Conservation (phyloP, 2,113 vertebrate genomes). For the Columba livia region DNA sequence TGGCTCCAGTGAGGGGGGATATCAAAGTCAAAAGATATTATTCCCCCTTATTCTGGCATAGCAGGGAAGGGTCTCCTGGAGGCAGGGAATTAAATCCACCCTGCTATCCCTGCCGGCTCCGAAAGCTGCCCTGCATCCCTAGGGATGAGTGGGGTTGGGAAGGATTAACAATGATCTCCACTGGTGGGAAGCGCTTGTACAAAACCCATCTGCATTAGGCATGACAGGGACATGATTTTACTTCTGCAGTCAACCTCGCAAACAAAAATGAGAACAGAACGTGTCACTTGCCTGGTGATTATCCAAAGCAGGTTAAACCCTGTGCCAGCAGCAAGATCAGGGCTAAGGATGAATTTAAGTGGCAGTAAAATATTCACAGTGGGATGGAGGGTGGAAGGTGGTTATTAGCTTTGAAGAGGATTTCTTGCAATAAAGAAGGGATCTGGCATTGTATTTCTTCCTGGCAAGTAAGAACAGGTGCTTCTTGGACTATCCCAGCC, state of each 20-base stretch:
- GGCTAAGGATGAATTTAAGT: neutral
- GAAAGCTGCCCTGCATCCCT: neutral
- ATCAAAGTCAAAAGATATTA: neutral
- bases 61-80: neutral
- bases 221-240: neutral
- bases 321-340: neutral
- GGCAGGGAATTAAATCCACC: neutral
- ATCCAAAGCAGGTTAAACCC: neutral
- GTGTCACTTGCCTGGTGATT: neutral
- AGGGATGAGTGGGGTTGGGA: neutral
- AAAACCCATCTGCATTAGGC: neutral
- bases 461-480: neutral
- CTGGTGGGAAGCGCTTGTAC: neutral
- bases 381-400: rapidly evolving
- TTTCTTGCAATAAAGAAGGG: neutral
- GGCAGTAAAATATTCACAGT: neutral
- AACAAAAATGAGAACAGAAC: neutral
- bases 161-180: neutral
- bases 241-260: neutral
- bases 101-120: rapidly evolving
- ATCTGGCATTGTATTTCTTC: neutral
- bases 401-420: neutral
- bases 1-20: neutral
- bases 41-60: neutral
- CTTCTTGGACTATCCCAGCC: neutral